A percentile compares a stretch with the other conserved stretches of the same genome.
phyloP scores from a whole-genome alignment of 2,888 invertebrate genomes.

The Carpatolechia fugitivella region DNA sequence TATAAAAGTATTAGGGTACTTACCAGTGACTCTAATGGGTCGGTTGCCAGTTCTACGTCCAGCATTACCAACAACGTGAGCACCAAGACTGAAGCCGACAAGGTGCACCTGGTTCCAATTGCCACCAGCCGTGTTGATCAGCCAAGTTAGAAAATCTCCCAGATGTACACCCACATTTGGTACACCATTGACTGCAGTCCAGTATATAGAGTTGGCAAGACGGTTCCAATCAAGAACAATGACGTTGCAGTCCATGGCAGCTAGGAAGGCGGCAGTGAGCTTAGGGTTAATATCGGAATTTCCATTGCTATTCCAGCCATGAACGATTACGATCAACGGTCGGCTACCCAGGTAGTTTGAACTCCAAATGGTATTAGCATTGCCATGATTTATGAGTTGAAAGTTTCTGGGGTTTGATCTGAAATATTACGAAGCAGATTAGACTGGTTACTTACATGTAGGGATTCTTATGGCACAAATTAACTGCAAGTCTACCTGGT shows the following conservation, averaged over 20 bases:
- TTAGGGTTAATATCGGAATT: slow-evolving; percentile 40
- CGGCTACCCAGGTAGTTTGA: slow-evolving; percentile 45
- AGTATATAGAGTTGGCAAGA: slow-evolving; percentile 41
- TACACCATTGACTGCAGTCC: slow-evolving; percentile 44
- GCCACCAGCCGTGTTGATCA: slow-evolving; percentile 39
- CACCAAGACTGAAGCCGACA: slow-evolving; percentile 55
- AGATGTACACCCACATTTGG: slow-evolving; percentile 31
- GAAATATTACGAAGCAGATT: slow-evolving; percentile 14
- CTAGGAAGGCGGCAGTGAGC: slow-evolving; percentile 30
- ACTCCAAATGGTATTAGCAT: slow-evolving; percentile 42
- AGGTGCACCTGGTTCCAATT: slow-evolving; percentile 46
- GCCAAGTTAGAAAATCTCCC: slow-evolving; percentile 42
- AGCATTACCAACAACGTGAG: slow-evolving; percentile 49
- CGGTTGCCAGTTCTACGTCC: slow-evolving; percentile 36
- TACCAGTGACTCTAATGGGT: slow-evolving; percentile 38
- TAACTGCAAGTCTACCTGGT: slow-evolving; percentile 37
- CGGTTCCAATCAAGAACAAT: slow-evolving; percentile 51
- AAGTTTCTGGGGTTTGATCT: slow-evolving; percentile 44
- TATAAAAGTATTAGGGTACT: neutral
- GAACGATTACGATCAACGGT: slow-evolving; percentile 48
- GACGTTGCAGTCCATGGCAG: slow-evolving; percentile 38
- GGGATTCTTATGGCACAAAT: neutral
- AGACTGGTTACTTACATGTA: neutral
- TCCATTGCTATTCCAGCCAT: slow-evolving; percentile 59
- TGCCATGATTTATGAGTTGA: slow-evolving; percentile 47